phyloP scores from a whole-genome alignment of 2,113 vertebrate genomes.

The Vulpes vulpes region DNA sequence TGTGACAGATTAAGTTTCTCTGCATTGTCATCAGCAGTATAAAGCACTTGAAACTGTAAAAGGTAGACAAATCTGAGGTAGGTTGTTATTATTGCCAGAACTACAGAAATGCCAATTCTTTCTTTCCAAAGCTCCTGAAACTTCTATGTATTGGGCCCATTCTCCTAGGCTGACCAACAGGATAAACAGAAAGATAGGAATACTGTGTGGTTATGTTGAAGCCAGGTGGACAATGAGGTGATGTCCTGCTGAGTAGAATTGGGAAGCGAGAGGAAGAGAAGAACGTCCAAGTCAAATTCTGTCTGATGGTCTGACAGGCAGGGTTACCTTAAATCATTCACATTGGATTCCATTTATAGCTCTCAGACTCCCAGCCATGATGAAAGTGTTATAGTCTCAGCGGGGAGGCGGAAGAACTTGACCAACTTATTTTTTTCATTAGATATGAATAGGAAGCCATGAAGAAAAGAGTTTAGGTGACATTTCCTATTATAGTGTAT shows the following conservation, averaged over 20 bases:
- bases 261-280: background rate
- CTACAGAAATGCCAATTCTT: background rate
- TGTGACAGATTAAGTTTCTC: background rate
- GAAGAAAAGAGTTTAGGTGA: constrained; percentile 14
- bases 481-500: background rate
- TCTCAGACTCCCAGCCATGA: background rate
- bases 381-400: constrained; percentile 60
- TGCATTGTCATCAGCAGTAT: background rate
- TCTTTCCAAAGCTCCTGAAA: constrained; percentile 12
- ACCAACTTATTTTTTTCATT: background rate
- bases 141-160: background rate
- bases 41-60: background rate
- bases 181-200: background rate
- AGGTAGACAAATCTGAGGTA: background rate
- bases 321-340: constrained; percentile 58
- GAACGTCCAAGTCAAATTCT: background rate
- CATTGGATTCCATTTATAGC: background rate
- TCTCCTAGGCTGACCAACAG: background rate
- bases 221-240: background rate
- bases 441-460: constrained; percentile 42
- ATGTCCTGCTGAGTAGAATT: constrained; percentile 18
- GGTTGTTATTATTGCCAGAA: background rate
- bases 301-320: background rate
- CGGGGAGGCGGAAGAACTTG: background rate
- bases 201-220: background rate